Percentiles rank a stretch among this genome's conserved stretches.
Evolutionary conservation across 2,888 invertebrate species (phyloP).

Genomic region (Ectemnius cavifrons): DNA sequence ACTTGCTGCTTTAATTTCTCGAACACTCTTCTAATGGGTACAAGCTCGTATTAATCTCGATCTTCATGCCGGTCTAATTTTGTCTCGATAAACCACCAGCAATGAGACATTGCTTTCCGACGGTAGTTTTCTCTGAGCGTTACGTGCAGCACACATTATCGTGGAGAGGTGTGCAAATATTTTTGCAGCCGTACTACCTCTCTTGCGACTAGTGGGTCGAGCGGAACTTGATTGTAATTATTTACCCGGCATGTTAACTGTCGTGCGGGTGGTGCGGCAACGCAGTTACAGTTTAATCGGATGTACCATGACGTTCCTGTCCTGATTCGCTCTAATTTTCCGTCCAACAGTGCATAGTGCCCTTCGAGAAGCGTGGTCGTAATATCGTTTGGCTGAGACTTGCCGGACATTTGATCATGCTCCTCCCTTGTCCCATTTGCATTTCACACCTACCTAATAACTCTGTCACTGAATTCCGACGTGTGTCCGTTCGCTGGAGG

Average conservation of each 20-base stretch:
- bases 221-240: conserved; percentile 22
- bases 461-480: too few relatives aligned
- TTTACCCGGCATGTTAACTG: conserved; percentile 33
- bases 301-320: conserved; percentile 39
- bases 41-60: too few relatives aligned
- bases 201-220: too few relatives aligned
- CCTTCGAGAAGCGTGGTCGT: conserved; percentile 34
- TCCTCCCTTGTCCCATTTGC: conserved; percentile 23
- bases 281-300: conserved; percentile 45
- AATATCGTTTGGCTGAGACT: conserved; percentile 42
- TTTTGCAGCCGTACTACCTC: neutral
- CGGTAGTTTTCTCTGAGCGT: too few relatives aligned
- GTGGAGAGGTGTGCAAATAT: neutral
- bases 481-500: too few relatives aligned
- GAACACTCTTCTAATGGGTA: neutral
- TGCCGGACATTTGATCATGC: conserved; percentile 26
- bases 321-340: conserved; percentile 53
- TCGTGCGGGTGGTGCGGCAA: conserved; percentile 18
- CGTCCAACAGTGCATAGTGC: conserved; percentile 36
- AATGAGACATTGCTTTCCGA: too few relatives aligned
- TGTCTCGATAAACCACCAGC: too few relatives aligned
- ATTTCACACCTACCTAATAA: neutral
- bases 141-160: too few relatives aligned
- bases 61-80: too few relatives aligned
- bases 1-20: neutral